Base-by-base conservation (phyloP, 2,797 vertebrate species). In the Limnodromus scolopaceus region DNA sequence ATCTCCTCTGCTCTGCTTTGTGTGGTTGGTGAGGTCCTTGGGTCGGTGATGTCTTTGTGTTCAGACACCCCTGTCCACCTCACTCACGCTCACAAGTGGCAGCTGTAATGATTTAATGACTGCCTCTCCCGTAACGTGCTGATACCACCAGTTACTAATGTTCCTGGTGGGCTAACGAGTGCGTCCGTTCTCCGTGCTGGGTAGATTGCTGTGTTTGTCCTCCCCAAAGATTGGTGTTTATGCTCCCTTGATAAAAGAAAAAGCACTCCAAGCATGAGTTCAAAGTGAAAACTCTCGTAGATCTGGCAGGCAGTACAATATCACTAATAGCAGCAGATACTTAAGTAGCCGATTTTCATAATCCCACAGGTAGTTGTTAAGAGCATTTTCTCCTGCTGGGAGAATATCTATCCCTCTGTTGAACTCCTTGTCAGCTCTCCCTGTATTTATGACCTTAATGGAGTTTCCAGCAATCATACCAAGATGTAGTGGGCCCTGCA, bases 361-460 rank as follows among this genome's bases (percentile, higher is more conserved):
- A 95, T 97, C 95, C 97, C 96, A 70, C 88, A 92, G 94, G 94
- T 96, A 90, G 82, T n/a, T 88, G 84, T 91, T 96, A 94, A 94
- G 92, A 96, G 87, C 74, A 46, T 85, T 97, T 97, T 94, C 81
- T 94, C 77, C 65, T 95, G 84, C 79, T 92, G 89, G 86, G 84
- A 95, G 87, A 95, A 77, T 39, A 92, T 87, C 74, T 70, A 54
- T 91, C 82, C 84, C 82, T 94, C 57, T 90, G 70, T 92, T 97
- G 95, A 96, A 90, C 71, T 97, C 83, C 74, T 94, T 96, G 93
- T 96, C 82, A 93, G 48, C 75, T 91, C 22, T 79, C 79, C 24
- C 69, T 94, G 4, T 97, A 93, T 96, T 97, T 97, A 96, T 97
- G 96, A 96, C 90, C 87, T 74, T 96, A 97, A 97, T 95, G 94